Evolutionary conservation across 2,888 invertebrate species (phyloP), one percentile per base, ranked within the genome.

Genomic region (Camponotus fellah): DNA sequence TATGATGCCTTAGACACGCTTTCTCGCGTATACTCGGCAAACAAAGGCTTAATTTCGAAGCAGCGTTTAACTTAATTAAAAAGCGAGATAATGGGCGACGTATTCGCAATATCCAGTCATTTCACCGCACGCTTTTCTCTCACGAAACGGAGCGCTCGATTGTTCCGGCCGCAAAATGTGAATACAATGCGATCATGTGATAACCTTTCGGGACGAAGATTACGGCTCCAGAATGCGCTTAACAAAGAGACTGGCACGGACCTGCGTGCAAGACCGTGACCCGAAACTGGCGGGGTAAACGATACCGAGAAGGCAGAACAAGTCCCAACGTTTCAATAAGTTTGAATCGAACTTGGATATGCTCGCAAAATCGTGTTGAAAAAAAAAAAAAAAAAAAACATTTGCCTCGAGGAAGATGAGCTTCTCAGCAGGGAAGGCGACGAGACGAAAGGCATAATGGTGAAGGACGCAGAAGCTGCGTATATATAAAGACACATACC

Each of bases 261-360:
- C 74, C 82, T 86, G 76, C 84, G 72, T 71, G 77, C 56, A 37
- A 75, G 64, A 74, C 87, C 85, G 43, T 87, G 87, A 87, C 81
- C 85, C 68, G 77, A 65, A 49, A 58, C 75, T 43, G 69, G 53
- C 40, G 80, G 37, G 34, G 26, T 53, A 34, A 56, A 72, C 32
- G 62, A 76, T 82, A 79, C 49, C 60, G 86, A 66, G 40, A 21
- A 60, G 43, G 53, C 26, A 26, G 72, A 62, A 10, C 66, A n/a
- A 37, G 64, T 53, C n/a, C 32, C 14, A 64, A 74, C 49, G 37
- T 53, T 26, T 26, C 26, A 26, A 26, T 26, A 26, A 26, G 17
- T 43, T 74, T n/a, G 17, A 17, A 14, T 49, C 17, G 43, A 10
- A 40, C 21, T 49, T 64, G 10, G n/a, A 76, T 17, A 53, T 17